Evolutionary conservation across 2,113 vertebrate genomes (phyloP), one percentile per base, ranked within the genome.

Genomic region (Heloderma charlesbogerti): DNA sequence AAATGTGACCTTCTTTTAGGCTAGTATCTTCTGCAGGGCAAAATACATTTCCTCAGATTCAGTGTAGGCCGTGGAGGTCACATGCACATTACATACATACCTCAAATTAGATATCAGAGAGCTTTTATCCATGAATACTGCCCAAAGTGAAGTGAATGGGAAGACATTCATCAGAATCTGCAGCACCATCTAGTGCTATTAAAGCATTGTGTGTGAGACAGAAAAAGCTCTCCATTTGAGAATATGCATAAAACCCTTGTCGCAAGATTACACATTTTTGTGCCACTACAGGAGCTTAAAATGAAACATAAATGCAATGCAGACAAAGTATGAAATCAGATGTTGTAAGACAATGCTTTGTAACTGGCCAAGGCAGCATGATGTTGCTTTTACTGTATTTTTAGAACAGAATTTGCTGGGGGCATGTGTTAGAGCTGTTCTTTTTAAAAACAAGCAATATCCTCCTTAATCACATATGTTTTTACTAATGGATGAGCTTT

Each of bases 181-280:
- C 89, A 94, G 86, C 66, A 81, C 95, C 96, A 95, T 91, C 96
- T 96, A 96, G 94, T 92, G 96, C 91, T 88, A 87, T 27, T 0
- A 7, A 80, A 43, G 0, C 0, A 54, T 43, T 8, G 66, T 60
- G 82, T 89, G 82, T 74, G n/a, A 31, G 37, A 72, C 81, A 85
- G 80, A 51, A 83, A 85, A 93, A 79, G 9, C 0, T 0, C 0
- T 12, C 66, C 27, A 45, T 1, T 13, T 75, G 25, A 31, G 22
- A 72, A 1, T 16, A 6, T 15, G 57, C 85, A 60, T 48, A 1
- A 10, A 81, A 69, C 88, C 18, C 74, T 77, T 0, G 12, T 63
- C 3, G 43, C 5, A 13, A 27, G 22, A 81, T 80, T 40, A 84
- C n/a, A 15, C 60, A 22, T 63, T 43, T 84, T 67, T 40, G 37